Evolutionary conservation across 1,140 invertebrate genomes (phyloP).

Genomic region (Formica selysi): DNA sequence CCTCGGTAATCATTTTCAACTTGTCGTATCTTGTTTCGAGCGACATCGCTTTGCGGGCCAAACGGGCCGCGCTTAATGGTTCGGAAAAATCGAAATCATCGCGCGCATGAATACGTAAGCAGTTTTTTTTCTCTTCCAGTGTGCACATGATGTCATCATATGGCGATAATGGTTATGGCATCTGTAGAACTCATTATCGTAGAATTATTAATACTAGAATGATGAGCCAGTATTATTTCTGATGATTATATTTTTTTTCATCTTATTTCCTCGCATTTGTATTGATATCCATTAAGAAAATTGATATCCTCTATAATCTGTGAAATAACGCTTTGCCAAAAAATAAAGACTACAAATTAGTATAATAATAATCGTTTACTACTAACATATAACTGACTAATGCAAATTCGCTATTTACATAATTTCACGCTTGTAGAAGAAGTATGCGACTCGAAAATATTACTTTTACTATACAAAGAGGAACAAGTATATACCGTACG

Average conservation of each 20-base stretch:
- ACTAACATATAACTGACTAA: not conserved
- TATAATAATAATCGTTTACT: not conserved
- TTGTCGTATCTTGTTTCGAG: constrained; percentile 82
- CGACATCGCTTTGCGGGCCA: constrained; percentile 81
- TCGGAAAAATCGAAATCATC: constrained; percentile 85
- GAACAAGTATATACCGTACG: not conserved
- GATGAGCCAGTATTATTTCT: constrained; percentile 1
- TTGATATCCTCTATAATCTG: not conserved
- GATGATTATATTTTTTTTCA: not conserved
- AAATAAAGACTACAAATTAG: not conserved
- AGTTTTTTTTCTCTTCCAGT: constrained; percentile 74
- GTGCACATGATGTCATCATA: constrained; percentile 79
- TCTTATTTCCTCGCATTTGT: not conserved
- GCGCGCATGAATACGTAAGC: constrained; percentile 84
- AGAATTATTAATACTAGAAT: not conserved
- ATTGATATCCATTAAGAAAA: not conserved
- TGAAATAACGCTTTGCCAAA: not conserved
- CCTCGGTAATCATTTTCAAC: constrained; percentile 82
- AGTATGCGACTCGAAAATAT: not conserved
- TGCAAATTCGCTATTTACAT: not conserved
- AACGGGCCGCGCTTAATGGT: constrained; percentile 81
- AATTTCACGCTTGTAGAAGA: not conserved
- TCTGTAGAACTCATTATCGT: constrained; percentile 23
- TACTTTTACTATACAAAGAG: not conserved
- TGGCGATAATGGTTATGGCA: constrained; percentile 48